phyloP scores from a whole-genome alignment of 2,888 invertebrate species.

The Eristalis pertinax region DNA sequence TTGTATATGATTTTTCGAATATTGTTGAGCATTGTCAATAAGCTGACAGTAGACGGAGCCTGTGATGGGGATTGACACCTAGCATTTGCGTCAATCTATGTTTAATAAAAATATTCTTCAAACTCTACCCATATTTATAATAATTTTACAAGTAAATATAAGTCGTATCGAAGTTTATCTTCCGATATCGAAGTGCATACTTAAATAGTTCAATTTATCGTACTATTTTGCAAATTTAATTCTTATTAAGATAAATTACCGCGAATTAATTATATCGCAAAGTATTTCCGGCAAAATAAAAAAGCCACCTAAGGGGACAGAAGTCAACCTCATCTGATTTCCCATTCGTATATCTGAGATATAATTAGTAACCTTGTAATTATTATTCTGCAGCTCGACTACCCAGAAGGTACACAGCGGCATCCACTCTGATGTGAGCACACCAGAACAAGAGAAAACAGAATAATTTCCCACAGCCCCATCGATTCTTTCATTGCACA shows the following conservation, averaged over 20 bases:
- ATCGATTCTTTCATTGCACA: constrained; percentile 30
- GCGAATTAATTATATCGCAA: not conserved
- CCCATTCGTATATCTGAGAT: constrained; percentile 63
- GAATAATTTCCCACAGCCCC: constrained; percentile 35
- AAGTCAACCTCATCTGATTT: constrained; percentile 47
- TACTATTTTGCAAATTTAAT: not conserved
- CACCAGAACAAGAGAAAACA: not conserved
- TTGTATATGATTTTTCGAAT: too few species aligned
- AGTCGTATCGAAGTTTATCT: not conserved
- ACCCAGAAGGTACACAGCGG: not conserved
- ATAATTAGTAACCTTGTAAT: constrained; percentile 66
- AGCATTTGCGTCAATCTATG: too few species aligned
- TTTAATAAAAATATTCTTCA: too few species aligned
- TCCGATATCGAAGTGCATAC: not conserved
- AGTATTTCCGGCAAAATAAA: not conserved
- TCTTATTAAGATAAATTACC: not conserved
- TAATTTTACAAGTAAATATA: not conserved
- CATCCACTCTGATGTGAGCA: constrained; percentile 9
- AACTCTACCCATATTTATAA: not conserved
- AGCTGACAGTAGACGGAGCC: too few species aligned
- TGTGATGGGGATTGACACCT: too few species aligned
- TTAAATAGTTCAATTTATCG: not conserved
- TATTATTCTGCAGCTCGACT: constrained; percentile 47
- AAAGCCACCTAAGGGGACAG: not conserved
- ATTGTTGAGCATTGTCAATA: too few species aligned